Evolutionary conservation across 2,113 vertebrate species (phyloP).

Genomic region (Thinocorus orbignyianus): DNA sequence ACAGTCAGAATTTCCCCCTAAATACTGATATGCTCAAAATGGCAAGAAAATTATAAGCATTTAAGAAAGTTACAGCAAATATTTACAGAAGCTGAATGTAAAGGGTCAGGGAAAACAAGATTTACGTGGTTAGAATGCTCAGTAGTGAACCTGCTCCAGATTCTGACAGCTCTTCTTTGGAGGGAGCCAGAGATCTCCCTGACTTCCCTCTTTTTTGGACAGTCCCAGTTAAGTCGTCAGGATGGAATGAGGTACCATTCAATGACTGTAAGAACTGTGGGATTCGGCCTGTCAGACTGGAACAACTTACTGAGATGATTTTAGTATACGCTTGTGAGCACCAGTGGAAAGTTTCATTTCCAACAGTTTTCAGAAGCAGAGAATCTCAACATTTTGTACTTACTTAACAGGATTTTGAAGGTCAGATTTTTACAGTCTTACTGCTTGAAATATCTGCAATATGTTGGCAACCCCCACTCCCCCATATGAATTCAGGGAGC

Average conservation of each 20-base stretch:
- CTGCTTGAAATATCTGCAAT: background rate
- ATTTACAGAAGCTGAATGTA: background rate
- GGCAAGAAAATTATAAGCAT: background rate
- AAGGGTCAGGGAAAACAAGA: background rate
- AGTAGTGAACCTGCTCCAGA: background rate
- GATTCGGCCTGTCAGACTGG: background rate
- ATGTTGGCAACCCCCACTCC: background rate
- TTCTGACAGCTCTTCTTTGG: background rate
- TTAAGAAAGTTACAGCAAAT: background rate
- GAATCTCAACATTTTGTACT: background rate
- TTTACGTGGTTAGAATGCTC: background rate
- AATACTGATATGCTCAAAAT: background rate
- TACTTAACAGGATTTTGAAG: background rate
- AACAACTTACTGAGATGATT: background rate
- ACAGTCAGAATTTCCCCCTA: background rate
- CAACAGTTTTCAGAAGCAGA: background rate
- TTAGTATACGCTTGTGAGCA: background rate
- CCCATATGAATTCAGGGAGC: background rate
- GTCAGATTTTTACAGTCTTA: background rate
- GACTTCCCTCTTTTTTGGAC: background rate
- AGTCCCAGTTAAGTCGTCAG: background rate
- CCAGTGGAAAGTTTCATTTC: background rate
- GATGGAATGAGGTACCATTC: background rate
- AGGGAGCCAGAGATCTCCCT: background rate
- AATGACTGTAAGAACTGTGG: background rate